phyloP scores from a whole-genome alignment of 2,113 vertebrate species.

The Gymnorhina tibicen region DNA sequence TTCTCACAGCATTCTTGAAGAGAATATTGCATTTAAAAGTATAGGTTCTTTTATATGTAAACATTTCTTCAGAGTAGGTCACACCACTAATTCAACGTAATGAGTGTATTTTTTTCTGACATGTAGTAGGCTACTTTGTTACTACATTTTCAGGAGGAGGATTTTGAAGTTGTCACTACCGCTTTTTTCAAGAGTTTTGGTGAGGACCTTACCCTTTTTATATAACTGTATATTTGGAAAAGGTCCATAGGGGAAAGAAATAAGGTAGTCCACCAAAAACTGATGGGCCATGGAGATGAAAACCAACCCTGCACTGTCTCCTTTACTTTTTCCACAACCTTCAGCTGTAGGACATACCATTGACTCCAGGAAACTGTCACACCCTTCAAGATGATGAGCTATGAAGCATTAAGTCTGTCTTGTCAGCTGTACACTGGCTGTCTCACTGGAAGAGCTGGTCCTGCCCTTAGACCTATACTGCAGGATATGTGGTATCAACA shows the following conservation, averaged over 20 bases:
- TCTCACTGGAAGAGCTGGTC: not conserved
- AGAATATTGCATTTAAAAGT: not conserved
- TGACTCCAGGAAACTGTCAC: not conserved
- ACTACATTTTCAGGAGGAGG: not conserved
- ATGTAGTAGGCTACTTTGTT: not conserved
- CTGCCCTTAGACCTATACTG: not conserved
- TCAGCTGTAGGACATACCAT: not conserved
- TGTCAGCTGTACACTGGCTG: not conserved
- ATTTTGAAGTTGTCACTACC: not conserved
- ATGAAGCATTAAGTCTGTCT: not conserved
- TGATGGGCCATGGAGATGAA: not conserved
- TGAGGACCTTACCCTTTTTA: not conserved
- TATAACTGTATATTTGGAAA: not conserved
- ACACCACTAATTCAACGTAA: not conserved
- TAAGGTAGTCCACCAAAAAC: not conserved
- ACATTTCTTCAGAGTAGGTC: not conserved
- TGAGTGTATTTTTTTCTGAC: not conserved
- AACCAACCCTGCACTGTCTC: rapidly evolving
- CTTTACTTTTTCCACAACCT: not conserved
- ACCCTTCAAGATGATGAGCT: not conserved
- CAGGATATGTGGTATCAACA: not conserved
- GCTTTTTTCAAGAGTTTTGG: not conserved
- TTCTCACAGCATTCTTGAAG: not conserved
- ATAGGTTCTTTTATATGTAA: not conserved
- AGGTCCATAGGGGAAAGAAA: not conserved